Evolutionary conservation across 92 coral and sea anemone genomes (phyloP), one percentile per base, ranked within the genome.

Genomic region (Palythoa grandis): DNA sequence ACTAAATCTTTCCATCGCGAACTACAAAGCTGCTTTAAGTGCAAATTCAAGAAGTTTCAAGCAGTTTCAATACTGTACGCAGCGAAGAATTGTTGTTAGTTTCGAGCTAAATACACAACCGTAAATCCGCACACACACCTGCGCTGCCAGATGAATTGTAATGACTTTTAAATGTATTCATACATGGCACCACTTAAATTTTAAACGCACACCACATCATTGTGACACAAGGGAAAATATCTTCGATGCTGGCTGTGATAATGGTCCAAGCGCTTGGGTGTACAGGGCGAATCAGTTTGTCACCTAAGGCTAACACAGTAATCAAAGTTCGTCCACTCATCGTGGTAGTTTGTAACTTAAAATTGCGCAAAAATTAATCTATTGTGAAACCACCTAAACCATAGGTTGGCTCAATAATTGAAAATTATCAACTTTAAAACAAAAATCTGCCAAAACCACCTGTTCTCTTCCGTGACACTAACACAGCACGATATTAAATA

Each of bases 161-260:
- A 92, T 90, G 98, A 92, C 98, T 90, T 94, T 88, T 90, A 89
- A 88, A 90, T 92, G 89, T 89, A 92, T 82, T 88, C 93, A 85
- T 70, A 82, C 61, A 80, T 80, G 85, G 85, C 85, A 80, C 63
- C 85, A 80, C 74, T 80, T 80, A 65, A 80, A 80, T 80, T 80
- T 80, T 80, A 80, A 80, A 80, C 65, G 74, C 23, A 66, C 85
- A 80, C 85, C 85, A 70, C 85, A 80, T 68, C 61, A 47, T 80
- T 80, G 85, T 80, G 60, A 63, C 73, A 68, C 58, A 50, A 80
- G 61, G 2, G 22, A 66, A 66, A 79, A 24, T 19, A 22, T 79
- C 56, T 14, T 56, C 24, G 35, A n/a, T 58, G 60, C 17, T 37
- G 23, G 72, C 84, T 60, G 84, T 63, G 72, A 60, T 79, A 60